Conservation (phyloP, 2,888 invertebrate genomes). For the Petrophora chlorosata region DNA sequence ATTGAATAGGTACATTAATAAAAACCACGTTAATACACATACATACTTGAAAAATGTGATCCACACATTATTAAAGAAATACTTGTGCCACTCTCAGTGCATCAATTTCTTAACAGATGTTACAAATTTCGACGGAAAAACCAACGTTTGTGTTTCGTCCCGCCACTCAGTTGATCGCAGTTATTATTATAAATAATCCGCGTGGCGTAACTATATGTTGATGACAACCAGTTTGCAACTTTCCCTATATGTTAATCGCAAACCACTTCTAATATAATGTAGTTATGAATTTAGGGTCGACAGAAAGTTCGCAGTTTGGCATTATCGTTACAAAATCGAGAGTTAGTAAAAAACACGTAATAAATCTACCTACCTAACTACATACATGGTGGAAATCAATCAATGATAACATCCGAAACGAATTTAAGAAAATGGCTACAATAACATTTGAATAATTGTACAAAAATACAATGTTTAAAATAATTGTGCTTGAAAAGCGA, state of each 20-base stretch:
- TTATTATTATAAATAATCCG: background rate
- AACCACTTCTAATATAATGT: background rate
- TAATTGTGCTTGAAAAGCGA: conserved; percentile 27
- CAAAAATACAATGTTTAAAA: conserved; percentile 23
- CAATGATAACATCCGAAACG: conserved; percentile 4
- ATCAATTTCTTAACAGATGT: conserved; percentile 38
- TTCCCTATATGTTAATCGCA: conserved; percentile 8
- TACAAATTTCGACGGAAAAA: conserved; percentile 2
- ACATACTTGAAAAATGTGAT: conserved; percentile 66
- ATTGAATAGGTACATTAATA: conserved; percentile 75
- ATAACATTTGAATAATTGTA: conserved; percentile 17
- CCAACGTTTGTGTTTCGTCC: conserved; percentile 1
- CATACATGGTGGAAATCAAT: conserved; percentile 6
- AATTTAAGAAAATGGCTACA: conserved; percentile 4
- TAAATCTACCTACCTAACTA: background rate
- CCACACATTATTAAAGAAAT: conserved; percentile 52
- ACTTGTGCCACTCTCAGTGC: conserved; percentile 64
- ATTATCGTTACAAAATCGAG: conserved; percentile 2
- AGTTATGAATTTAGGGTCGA: background rate
- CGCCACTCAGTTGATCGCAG: conserved; percentile 4
- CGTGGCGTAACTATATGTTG: background rate
- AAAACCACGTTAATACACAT: conserved; percentile 77
- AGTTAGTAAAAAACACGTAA: conserved; percentile 3
- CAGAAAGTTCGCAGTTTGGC: conserved; percentile 7
- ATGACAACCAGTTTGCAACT: conserved; percentile 10